A percentile compares a stretch with the other conserved stretches of the same genome.
Evolutionary conservation across 2,888 invertebrate genomes (phyloP).

Genomic region (Tetrapedia diversipes): DNA sequence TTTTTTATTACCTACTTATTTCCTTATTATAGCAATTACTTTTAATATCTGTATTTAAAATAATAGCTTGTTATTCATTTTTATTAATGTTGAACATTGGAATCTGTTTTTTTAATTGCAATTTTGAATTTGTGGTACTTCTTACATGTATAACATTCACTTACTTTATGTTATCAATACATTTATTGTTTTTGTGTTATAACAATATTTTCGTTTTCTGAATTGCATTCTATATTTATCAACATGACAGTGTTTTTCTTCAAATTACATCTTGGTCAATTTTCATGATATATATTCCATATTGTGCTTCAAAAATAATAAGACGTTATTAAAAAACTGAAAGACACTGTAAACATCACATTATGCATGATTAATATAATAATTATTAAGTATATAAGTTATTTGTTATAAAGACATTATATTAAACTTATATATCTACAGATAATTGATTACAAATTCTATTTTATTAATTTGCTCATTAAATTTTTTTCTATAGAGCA

Average conservation of each 20-base stretch:
- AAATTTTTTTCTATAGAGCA: slow-evolving; percentile 27
- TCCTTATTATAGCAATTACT: slow-evolving; percentile 7
- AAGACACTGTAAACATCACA: slow-evolving; percentile 12
- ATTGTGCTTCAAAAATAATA: neutral
- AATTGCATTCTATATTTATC: slow-evolving; percentile 24
- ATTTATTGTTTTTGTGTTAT: slow-evolving; percentile 19
- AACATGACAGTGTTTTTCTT: slow-evolving; percentile 33
- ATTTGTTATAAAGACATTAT: too few species aligned
- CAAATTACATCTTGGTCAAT: slow-evolving; percentile 5
- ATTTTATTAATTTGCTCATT: slow-evolving; percentile 39
- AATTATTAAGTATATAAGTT: slow-evolving; percentile 18
- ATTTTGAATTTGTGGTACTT: slow-evolving; percentile 19
- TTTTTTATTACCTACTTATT: neutral
- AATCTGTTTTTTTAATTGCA: neutral
- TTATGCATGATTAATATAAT: slow-evolving; percentile 35
- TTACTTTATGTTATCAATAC: slow-evolving; percentile 27
- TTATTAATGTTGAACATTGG: slow-evolving; percentile 16
- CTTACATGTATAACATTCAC: slow-evolving; percentile 57
- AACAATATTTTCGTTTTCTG: slow-evolving; percentile 29
- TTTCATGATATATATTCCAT: neutral
- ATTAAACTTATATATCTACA: slow-evolving; percentile 21
- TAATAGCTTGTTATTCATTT: slow-evolving; percentile 23
- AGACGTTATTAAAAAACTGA: slow-evolving; percentile 12
- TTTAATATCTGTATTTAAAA: slow-evolving; percentile 13
- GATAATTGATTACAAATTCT: slow-evolving; percentile 37